Evolutionary conservation across 1,140 invertebrate species (phyloP), one percentile per base, ranked within the genome.

Genomic region (Bombus ignitus): DNA sequence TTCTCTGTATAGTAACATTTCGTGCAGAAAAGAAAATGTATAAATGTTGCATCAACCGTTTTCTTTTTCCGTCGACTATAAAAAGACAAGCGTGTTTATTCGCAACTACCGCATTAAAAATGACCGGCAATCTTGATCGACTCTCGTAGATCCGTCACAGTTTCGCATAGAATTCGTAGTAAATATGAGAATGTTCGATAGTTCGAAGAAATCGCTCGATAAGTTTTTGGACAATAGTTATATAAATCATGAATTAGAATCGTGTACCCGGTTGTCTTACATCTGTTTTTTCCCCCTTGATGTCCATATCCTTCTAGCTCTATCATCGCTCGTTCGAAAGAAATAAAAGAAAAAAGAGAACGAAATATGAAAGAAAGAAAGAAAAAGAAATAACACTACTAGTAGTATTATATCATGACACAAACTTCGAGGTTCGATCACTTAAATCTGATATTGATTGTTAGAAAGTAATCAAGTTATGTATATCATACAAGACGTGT

Each of bases 401-500:
- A 75, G 53, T 82, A 53, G 4, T 53, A 76, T 28, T 32, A 75
- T 81, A 88, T 88, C 89, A 90, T 90, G 87, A 92, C 87, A 91
- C 89, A 88, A 78, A 81, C 53, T 81, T 81, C 72, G 83, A 88
- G 42, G 73, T 76, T 85, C 86, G 76, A 85, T 71, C 83, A 65
- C 73, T 62, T 81, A 70, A 73, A 79, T 71, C 42, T 77, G 72
- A 88, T 80, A 75, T 57, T 65, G 68, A 71, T 81, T 80, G 57
- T 35, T 57, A 59, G 62, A 70, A 73, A 39, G 39, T 82, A 89
- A 84, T 79, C 70, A 89, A 88, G 42, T 80, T 85, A 72, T 32
- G 22, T 72, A 79, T 92, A 93, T 92, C 83, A 80, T 93, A 93
- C 91, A 93, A 91, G 90, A 90, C 62, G 73, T 73, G 79, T 77